phyloP scores from a whole-genome alignment of 1,140 invertebrate genomes.

The Zeugodacus cucurbitae region DNA sequence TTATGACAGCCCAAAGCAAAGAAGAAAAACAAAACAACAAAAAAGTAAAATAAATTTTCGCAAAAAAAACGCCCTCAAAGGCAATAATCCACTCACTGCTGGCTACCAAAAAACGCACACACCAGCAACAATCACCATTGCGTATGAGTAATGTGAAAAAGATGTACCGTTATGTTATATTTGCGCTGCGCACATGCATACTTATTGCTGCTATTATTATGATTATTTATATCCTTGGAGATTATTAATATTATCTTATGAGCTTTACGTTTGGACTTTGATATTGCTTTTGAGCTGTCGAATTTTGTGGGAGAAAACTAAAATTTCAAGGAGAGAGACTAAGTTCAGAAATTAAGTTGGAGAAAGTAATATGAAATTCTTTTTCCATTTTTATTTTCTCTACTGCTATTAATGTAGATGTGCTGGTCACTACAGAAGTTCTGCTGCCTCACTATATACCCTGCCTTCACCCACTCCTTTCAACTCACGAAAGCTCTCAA shows the following conservation, averaged over 20 bases:
- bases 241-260: conserved; percentile 25
- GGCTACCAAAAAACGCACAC: not conserved
- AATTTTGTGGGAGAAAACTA: not conserved
- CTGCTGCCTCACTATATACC: not conserved
- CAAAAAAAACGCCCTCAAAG: not conserved
- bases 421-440: not conserved
- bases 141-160: not conserved
- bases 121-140: not conserved
- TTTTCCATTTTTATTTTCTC: not conserved
- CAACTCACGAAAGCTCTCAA: too few species aligned
- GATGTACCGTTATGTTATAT: not conserved
- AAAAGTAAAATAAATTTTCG: not conserved
- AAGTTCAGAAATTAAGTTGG: not conserved
- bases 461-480: not conserved
- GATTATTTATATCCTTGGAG: conserved; percentile 14
- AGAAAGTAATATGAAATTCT: not conserved
- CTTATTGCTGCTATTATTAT: conserved; percentile 13
- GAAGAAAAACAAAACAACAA: not conserved
- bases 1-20: not conserved
- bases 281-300: not conserved
- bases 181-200: not conserved
- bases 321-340: not conserved
- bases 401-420: not conserved
- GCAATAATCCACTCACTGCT: not conserved
- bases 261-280: not conserved